Evolutionary conservation across 2,888 invertebrate species (phyloP).

Genomic region (Apomyelois bistriatella): DNA sequence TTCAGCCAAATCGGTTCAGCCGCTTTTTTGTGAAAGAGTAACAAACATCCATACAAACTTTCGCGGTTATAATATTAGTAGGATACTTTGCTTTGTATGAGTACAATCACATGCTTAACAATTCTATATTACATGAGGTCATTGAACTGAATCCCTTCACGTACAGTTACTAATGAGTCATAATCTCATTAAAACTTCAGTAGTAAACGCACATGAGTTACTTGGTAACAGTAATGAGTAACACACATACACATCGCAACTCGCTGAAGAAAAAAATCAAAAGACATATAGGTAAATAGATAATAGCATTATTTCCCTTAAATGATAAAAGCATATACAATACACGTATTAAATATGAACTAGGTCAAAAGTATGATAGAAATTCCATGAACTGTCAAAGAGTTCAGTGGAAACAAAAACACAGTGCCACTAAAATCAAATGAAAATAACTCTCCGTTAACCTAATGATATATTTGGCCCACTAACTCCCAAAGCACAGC

Average conservation of each 20-base stretch:
- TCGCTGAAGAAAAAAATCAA: not conserved
- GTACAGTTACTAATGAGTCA: slow-evolving; percentile 48
- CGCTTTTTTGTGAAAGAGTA: no score
- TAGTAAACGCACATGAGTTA: slow-evolving; percentile 15
- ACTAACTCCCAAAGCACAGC: slow-evolving; percentile 54
- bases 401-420: not conserved
- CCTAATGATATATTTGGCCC: slow-evolving; percentile 70
- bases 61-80: no score
- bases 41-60: no score
- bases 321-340: no score
- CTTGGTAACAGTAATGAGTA: not conserved
- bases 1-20: no score
- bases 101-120: no score
- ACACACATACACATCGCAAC: not conserved
- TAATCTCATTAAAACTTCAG: slow-evolving; percentile 54
- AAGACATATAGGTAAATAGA: no score
- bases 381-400: no score
- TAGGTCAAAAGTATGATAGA: no score
- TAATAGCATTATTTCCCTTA: no score
- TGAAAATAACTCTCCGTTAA: slow-evolving; percentile 66
- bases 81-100: no score
- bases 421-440: slow-evolving; percentile 39
- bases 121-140: slow-evolving; percentile 33
- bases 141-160: slow-evolving; percentile 60
- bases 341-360: no score